Evolutionary conservation across 2,113 vertebrate species (phyloP).

Genomic region (Heterotis niloticus): DNA sequence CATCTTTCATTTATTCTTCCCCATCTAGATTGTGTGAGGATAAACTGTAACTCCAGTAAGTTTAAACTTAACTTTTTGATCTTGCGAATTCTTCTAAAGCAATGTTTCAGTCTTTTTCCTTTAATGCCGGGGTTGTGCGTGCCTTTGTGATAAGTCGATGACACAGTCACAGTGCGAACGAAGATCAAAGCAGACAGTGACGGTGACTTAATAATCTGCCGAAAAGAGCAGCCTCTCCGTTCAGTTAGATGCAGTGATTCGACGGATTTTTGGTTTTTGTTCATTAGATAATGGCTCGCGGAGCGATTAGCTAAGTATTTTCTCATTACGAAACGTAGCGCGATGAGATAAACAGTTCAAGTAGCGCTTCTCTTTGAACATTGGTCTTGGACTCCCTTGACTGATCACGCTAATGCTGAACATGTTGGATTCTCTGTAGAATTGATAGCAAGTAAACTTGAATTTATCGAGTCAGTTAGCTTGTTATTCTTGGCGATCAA

Average conservation of each 20-base stretch:
- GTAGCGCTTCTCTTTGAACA: too few relatives aligned
- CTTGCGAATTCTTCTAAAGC: conserved; percentile 55
- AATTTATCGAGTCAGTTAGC: too few relatives aligned
- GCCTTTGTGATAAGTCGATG: background rate
- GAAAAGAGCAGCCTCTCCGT: background rate
- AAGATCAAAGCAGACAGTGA: background rate
- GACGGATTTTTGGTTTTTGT: background rate
- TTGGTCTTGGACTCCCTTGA: too few relatives aligned
- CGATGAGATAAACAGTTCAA: too few relatives aligned
- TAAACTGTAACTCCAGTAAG: conserved; percentile 99
- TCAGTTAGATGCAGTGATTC: background rate
- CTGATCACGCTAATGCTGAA: too few relatives aligned
- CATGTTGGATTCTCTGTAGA: too few relatives aligned
- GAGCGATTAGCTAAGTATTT: too few relatives aligned
- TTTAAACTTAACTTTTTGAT: conserved; percentile 93
- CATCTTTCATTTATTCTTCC: conserved; percentile 99
- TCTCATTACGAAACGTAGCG: too few relatives aligned
- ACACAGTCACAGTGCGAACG: background rate
- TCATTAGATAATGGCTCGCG: background rate
- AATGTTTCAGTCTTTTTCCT: conserved; percentile 36
- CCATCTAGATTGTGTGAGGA: conserved; percentile 99
- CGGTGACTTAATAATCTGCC: conserved; percentile 33
- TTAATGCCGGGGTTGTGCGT: background rate
- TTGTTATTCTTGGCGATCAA: too few relatives aligned
- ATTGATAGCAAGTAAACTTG: too few relatives aligned